A percentile compares a stretch with the other conserved stretches of the same genome.
Conservation (phyloP, 2,113 vertebrate species). For the Xenotilapia longispinis region DNA sequence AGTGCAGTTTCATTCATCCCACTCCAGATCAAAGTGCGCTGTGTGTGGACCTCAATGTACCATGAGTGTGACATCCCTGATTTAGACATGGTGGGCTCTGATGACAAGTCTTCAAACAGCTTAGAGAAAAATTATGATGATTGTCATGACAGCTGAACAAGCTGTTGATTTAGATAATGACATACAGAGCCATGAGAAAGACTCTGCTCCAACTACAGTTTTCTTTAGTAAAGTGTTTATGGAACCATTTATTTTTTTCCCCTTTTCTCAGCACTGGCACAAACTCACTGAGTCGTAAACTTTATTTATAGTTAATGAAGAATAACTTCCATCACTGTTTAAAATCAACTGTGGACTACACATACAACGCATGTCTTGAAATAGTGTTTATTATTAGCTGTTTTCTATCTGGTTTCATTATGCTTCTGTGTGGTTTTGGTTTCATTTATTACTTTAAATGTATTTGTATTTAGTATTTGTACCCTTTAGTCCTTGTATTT, state of each 20-base stretch:
- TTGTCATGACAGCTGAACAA: not conserved
- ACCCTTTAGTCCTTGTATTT: not conserved
- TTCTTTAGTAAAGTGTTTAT: not conserved
- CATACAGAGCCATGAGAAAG: not conserved
- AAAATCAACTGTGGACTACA: no score
- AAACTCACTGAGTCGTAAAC: not conserved
- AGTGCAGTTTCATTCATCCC: not conserved
- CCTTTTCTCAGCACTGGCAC: not conserved
- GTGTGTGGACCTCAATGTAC: not conserved
- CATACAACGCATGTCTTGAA: not conserved
- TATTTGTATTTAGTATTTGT: not conserved
- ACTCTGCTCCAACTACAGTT: not conserved
- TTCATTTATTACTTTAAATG: not conserved
- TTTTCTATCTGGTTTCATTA: not conserved
- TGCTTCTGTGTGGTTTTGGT: not conserved
- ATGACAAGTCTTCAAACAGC: not conserved
- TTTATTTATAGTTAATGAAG: not conserved
- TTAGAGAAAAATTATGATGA: not conserved
- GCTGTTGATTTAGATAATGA: not conserved
- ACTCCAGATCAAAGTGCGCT: fast-evolving
- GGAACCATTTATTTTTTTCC: fast-evolving
- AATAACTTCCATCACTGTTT: not conserved
- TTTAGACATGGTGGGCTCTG: not conserved
- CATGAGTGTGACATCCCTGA: not conserved
- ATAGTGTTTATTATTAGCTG: not conserved